These are phyloP conservation scores for Netelia fuscicornis DNA, from an alignment of 2,888 invertebrate genomes.

Conservation along the genomic window DNA sequence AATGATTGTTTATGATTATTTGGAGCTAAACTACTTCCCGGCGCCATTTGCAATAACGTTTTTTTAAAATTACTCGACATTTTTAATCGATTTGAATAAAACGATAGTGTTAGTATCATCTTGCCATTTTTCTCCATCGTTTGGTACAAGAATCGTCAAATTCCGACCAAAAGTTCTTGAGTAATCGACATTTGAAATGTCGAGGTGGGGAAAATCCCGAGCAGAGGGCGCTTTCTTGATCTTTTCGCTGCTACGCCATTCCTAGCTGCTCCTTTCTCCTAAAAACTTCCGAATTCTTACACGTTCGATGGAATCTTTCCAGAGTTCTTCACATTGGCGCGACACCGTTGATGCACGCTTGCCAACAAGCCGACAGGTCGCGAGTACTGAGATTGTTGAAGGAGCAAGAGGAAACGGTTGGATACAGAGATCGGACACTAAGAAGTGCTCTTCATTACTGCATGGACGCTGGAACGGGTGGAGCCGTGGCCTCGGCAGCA, in stretches of 20 bases:
- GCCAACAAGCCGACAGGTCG: slow-evolving; percentile 94
- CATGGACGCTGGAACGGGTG: slow-evolving; percentile 87
- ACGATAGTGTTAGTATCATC: background rate
- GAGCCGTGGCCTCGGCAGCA: slow-evolving; percentile 93
- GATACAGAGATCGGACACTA: slow-evolving; percentile 92
- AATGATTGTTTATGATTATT: slow-evolving; percentile 18
- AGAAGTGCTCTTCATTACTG: slow-evolving; percentile 98
- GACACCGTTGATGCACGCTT: slow-evolving; percentile 95
- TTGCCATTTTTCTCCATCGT: background rate
- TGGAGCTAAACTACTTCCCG: background rate
- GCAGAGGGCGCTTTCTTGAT: background rate
- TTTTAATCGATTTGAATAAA: background rate
- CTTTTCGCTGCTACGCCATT: background rate
- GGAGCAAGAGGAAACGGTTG: slow-evolving; percentile 88
- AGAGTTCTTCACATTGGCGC: slow-evolving; percentile 87
- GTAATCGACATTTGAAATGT: background rate
- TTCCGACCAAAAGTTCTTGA: background rate
- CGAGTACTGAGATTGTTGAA: slow-evolving; percentile 91
- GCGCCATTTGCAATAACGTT: background rate
- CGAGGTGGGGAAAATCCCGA: background rate
- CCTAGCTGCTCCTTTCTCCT: background rate
- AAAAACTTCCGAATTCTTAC: too few species aligned
- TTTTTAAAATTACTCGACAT: background rate
- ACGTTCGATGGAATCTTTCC: slow-evolving; percentile 52
- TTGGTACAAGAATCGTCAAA: background rate